phyloP scores from a whole-genome alignment of 2,888 invertebrate genomes.

The Melikaiella ostensackeni region DNA sequence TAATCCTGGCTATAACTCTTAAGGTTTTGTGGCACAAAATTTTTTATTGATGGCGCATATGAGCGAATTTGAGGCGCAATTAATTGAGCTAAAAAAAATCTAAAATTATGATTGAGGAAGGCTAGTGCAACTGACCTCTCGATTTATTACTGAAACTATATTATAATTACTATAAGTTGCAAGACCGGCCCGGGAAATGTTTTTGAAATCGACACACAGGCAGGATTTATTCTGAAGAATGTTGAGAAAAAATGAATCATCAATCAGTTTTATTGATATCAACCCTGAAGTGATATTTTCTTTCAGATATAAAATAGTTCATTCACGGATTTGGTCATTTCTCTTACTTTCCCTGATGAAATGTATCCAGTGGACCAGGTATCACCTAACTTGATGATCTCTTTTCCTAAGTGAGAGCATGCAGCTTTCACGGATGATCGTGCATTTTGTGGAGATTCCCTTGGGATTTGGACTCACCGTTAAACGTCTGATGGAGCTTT shows the following conservation, averaged over 20 bases:
- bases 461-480: constrained; percentile 18
- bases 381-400: background rate
- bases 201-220: background rate
- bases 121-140: too few relatives aligned
- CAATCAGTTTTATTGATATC: too few relatives aligned
- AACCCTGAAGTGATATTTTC: background rate
- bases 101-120: too few relatives aligned
- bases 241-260: background rate
- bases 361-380: background rate
- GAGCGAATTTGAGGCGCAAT: too few relatives aligned
- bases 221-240: background rate
- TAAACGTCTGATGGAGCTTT: constrained; percentile 60
- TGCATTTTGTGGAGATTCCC: constrained; percentile 15
- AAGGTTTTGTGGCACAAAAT: too few relatives aligned
- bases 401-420: background rate
- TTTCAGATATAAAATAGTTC: background rate
- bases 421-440: background rate
- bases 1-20: too few relatives aligned
- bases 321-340: background rate
- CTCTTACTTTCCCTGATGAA: background rate
- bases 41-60: too few relatives aligned
- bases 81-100: too few relatives aligned
- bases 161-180: too few relatives aligned
- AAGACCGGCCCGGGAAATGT: background rate
- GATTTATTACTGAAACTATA: too few relatives aligned